phyloP scores from a whole-genome alignment of 2,113 vertebrate genomes.

The Barnardius zonarius region DNA sequence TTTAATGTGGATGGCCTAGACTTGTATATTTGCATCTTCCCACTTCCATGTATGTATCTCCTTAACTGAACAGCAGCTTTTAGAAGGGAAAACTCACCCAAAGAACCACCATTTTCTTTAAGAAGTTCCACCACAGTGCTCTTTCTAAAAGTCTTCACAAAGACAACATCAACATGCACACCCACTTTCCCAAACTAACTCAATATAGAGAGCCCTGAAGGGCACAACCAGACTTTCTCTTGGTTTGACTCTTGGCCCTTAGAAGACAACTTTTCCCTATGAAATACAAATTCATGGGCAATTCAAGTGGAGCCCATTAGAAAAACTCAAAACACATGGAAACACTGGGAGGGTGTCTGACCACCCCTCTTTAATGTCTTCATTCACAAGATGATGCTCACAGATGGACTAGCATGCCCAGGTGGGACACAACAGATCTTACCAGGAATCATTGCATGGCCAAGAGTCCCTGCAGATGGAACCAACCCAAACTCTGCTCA shows the following conservation, averaged over 20 bases:
- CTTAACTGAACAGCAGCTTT: not conserved
- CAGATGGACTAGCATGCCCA: not conserved
- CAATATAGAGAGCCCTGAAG: not conserved
- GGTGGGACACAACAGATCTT: not conserved
- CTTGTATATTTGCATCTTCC: constrained; percentile 17
- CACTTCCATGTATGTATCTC: not conserved
- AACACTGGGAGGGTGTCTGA: not conserved
- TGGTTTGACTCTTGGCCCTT: not conserved
- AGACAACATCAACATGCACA: not conserved
- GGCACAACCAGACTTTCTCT: not conserved
- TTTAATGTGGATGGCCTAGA: constrained; percentile 42
- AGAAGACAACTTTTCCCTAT: not conserved
- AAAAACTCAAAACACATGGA: not conserved
- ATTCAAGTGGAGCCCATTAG: not conserved
- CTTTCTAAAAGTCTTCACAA: not conserved
- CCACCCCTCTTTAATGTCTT: not conserved
- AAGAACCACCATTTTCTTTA: not conserved
- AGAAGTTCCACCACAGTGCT: not conserved
- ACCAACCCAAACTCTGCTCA: not conserved
- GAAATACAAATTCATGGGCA: not conserved
- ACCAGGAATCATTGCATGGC: not conserved
- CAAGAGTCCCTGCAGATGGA: not conserved
- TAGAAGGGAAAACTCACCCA: not conserved
- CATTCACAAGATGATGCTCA: not conserved
- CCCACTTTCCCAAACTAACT: not conserved